phyloP scores from a whole-genome alignment of 2,888 invertebrate genomes.

The Lutraria lutraria region DNA sequence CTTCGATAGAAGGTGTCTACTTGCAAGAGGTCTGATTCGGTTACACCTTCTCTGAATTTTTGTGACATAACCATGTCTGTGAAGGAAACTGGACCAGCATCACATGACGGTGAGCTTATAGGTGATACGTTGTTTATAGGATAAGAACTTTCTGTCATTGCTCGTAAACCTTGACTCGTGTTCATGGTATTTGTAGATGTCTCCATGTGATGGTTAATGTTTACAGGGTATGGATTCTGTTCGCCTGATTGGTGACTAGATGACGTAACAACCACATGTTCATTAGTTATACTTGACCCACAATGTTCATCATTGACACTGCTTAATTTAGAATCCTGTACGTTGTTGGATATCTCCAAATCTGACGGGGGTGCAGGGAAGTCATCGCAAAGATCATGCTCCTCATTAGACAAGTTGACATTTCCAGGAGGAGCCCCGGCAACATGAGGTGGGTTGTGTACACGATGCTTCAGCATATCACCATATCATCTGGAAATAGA shows the following conservation, averaged over 20 bases:
- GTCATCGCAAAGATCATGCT: background rate
- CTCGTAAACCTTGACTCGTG: slow-evolving; percentile 76
- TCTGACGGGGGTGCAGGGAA: slow-evolving; percentile 24
- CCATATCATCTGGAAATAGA: background rate
- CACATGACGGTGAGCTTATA: slow-evolving; percentile 57
- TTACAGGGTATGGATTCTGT: background rate
- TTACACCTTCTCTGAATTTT: slow-evolving; percentile 78
- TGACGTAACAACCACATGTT: background rate
- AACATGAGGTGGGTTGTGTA: slow-evolving; percentile 36
- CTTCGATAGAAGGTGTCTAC: slow-evolving; percentile 88
- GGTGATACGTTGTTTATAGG: slow-evolving; percentile 78
- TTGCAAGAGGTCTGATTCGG: slow-evolving; percentile 84
- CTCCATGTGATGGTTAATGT: background rate
- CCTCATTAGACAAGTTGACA: background rate
- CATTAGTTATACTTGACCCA: background rate
- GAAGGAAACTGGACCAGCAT: slow-evolving; percentile 52
- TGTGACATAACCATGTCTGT: slow-evolving; percentile 57
- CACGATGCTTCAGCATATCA: slow-evolving; percentile 56
- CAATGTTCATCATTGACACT: background rate
- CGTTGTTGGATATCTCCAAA: background rate
- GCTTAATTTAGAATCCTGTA: background rate
- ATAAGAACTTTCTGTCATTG: slow-evolving; percentile 84
- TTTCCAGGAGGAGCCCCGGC: background rate
- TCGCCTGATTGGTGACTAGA: background rate
- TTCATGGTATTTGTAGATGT: background rate